phyloP scores from a whole-genome alignment of 2,113 vertebrate species.

The Alligator sinensis region DNA sequence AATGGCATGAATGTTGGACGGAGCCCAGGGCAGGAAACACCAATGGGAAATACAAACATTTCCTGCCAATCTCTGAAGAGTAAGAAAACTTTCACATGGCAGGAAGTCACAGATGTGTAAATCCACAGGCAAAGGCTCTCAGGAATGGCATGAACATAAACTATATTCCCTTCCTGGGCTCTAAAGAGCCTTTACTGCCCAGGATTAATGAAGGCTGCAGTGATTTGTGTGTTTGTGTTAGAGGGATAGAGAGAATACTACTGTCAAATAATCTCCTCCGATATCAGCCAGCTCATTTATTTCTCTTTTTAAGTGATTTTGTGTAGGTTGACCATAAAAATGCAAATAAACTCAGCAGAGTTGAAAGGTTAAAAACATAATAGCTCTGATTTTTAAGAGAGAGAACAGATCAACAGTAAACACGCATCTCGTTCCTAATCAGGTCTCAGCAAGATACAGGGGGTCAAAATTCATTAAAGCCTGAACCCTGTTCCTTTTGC shows the following conservation, averaged over 20 bases:
- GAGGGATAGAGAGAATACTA: not conserved
- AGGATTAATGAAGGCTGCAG: not conserved
- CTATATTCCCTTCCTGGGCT: slow-evolving; percentile 16
- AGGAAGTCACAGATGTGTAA: slow-evolving; percentile 69
- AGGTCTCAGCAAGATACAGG: not conserved
- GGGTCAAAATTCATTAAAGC: not conserved
- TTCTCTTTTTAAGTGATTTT: fast-evolving
- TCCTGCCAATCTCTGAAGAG: slow-evolving; percentile 41
- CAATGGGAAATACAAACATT: slow-evolving; percentile 65
- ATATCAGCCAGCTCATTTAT: fast-evolving
- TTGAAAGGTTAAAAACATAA: not conserved
- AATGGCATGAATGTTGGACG: slow-evolving; percentile 30
- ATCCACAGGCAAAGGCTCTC: slow-evolving; percentile 50
- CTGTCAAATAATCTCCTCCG: fast-evolving
- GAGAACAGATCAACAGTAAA: not conserved
- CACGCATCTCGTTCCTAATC: not conserved
- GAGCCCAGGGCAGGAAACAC: slow-evolving; percentile 57
- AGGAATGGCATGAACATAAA: not conserved
- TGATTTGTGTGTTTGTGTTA: not conserved
- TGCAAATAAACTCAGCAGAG: not conserved
- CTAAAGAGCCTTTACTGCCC: not conserved
- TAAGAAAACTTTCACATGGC: slow-evolving; percentile 47
- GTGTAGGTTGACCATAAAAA: not conserved
- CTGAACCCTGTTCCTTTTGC: not conserved
- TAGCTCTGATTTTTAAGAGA: not conserved